Percentiles rank a stretch among this genome's conserved stretches.
phyloP scores from a whole-genome alignment of 2,797 vertebrate genomes.

The Diplodus sargus region DNA sequence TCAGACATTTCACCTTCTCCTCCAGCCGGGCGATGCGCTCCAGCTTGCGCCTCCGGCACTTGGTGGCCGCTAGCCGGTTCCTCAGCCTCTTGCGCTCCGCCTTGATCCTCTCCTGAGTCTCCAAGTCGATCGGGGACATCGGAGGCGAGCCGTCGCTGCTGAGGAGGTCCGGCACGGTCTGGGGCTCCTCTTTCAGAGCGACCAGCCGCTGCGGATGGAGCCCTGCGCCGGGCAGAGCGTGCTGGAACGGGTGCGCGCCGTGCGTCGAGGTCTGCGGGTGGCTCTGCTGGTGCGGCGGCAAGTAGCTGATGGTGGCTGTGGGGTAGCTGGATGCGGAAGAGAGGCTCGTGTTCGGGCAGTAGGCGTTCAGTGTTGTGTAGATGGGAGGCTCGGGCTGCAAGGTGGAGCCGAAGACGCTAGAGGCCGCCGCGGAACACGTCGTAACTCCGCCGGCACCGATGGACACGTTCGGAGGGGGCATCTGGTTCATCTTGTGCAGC shows the following conservation, averaged over 20 bases:
- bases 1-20: slow-evolving; percentile 92
- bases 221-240: slow-evolving; percentile 68
- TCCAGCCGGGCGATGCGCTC: slow-evolving; percentile 95
- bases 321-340: slow-evolving; percentile 86
- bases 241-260: slow-evolving; percentile 76
- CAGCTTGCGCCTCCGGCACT: slow-evolving; percentile 93
- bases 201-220: slow-evolving; percentile 81
- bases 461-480: slow-evolving; percentile 92
- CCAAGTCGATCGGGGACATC: slow-evolving; percentile 93
- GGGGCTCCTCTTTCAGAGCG: slow-evolving; percentile 92
- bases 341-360: slow-evolving; percentile 85
- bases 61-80: slow-evolving; percentile 94
- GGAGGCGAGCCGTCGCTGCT: slow-evolving; percentile 91
- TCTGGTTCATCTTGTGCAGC: slow-evolving; percentile 95
- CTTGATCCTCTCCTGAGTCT: slow-evolving; percentile 92
- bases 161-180: slow-evolving; percentile 92
- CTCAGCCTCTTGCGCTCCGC: slow-evolving; percentile 93
- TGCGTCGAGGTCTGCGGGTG: slow-evolving; percentile 73
- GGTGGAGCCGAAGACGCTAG: slow-evolving; percentile 85
- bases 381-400: slow-evolving; percentile 89
- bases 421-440: slow-evolving; percentile 83
- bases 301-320: slow-evolving; percentile 92
- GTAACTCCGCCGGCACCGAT: slow-evolving; percentile 86
- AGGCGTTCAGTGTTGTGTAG: slow-evolving; percentile 93
- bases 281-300: slow-evolving; percentile 86